Base-by-base conservation (phyloP, 2,797 vertebrate genomes). In the Melanitta fusca region DNA sequence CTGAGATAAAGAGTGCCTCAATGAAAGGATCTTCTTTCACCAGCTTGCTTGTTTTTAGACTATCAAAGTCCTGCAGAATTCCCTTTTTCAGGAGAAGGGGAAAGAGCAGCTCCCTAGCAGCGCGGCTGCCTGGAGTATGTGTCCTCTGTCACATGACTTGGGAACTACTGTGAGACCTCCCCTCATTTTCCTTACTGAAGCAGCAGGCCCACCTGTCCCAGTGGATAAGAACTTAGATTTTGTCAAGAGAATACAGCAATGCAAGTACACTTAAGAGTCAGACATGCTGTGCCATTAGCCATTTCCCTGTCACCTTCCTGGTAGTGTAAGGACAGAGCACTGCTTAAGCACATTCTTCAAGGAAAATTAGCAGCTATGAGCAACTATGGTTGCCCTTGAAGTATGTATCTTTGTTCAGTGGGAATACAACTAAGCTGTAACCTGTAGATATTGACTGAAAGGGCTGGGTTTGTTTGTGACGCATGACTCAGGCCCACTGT, bases 11-110 rank as follows among this genome's bases (percentile, higher is more conserved):
- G 66, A 51, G 5, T 36, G 24, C 13, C 56, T 88, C 43, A 34
- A 34, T 47, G 54, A 75, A 91, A 89, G 51, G 54, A 82, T 64
- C 47, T 89, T 80, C 53, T 91, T 80, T 88, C 45, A 79, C 25
- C 30, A 74, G 39, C 15, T 80, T 82, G 47, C 38, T 88, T 24
- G 1, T 51, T 87, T 96, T 82, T 68, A 57, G 90, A 87, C 41
- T 81, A 87, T 21, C 11, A 4, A 36, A 78, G 60, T 85, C 60
- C 66, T 57, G 36, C 13, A 85, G 81, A 82, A 80, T 21, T 82
- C 25, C 36, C 32, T 43, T 90, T 77, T 87, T 60, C 43, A 85
- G 19, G 39, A 61, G 24, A 49, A 45, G 6, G 38, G 30, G 73
- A 84, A 87, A 82, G 58, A 83, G 82, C n/a, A 47, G 43, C 38